Base-by-base conservation (phyloP, 2,797 vertebrate species). In the Brotula barbata region DNA sequence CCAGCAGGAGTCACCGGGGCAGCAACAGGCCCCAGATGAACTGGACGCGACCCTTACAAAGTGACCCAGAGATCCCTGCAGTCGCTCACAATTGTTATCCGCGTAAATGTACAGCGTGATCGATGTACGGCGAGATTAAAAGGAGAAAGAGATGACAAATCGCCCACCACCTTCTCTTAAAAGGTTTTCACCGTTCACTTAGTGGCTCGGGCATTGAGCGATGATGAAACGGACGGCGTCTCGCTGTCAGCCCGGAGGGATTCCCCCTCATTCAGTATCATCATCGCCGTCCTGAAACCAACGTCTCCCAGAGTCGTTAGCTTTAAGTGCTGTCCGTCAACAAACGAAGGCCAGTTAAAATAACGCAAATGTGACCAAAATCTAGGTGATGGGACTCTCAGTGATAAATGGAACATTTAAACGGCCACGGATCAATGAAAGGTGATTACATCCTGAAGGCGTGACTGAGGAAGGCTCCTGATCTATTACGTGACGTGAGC, bases 171-270 rank as follows among this genome's bases (percentile, higher is more conserved):
- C 63, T 64, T 58, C 55, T 64, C 54, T 61, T 64, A 34, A 63
- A 78, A 71, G 45, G 1, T 60, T 77, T 78, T 80, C 54, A 58
- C 58, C 70, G 65, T 33, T 49, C 47, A 58, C 49, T 63, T 6
- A 31, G 10, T 13, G 22, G 52, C 47, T 71, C 70, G 21, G n/a
- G 39, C 19, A 23, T 8, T 54, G 36, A 36, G 44, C 17, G 33
- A 71, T 8, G n/a, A 49, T 49, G 8, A 36, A 42, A 5, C 15
- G 7, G 31, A 21, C 43, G 14, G 9, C 44, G 19, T 53, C 56
- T 82, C 19, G 25, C 45, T 60, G 68, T 40, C 52, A 53, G 14
- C 1, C 36, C 46, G 11, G 28, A 73, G 31, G 40, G 34, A 57
- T 31, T 36, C 36, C 45, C 36, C 23, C 17, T 45, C 40, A 12